Evolutionary conservation across 1,140 invertebrate species (phyloP), one percentile per base, ranked within the genome.

Genomic region (Calycopis cecrops): DNA sequence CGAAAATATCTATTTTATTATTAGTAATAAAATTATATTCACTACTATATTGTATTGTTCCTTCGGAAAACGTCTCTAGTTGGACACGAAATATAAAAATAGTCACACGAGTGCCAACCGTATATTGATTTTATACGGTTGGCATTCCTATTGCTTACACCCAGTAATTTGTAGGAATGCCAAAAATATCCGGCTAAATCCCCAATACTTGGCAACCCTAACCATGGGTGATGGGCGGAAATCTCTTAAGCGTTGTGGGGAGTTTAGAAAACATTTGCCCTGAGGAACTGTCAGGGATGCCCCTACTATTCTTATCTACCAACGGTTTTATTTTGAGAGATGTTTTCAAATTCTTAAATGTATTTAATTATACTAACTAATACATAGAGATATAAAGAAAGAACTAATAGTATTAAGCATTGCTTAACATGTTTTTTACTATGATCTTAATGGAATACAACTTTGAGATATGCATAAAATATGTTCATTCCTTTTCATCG

Each of bases 251-350:
- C 47, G 47, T 48, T 48, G 18, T 48, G 18, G 47, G 47, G 47
- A 48, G 47, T 48, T 48, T 48, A 48, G 47, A 48, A 48, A 48
- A 48, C 47, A 48, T 48, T 48, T 33, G 47, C 47, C 47, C 47
- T 48, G 47, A 48, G 47, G 47, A 18, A 48, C 47, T 48, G 47
- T 48, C 47, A 28, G 47, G 16, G 14, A 18, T 18, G 28, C 47
- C 47, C 47, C 47, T 48, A 48, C 47, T 48, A 48, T 10, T n/a
- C 3, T 48, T 21, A 28, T 14, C 9, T 10, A 48, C 1, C 7
- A 16, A 6, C 4, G 12, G 17, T 14, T 44, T 16, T 14, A n/a
- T 2, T 44, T 44, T 14, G 12, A 44, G 7, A 16, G 3, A 12
- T 0, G 4, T 40, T 4, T 40, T 7, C 8, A 42, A 14, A 1